These are phyloP conservation scores for Ormia ochracea DNA, from an alignment of 2,888 invertebrate species.

Conservation along the genomic window DNA sequence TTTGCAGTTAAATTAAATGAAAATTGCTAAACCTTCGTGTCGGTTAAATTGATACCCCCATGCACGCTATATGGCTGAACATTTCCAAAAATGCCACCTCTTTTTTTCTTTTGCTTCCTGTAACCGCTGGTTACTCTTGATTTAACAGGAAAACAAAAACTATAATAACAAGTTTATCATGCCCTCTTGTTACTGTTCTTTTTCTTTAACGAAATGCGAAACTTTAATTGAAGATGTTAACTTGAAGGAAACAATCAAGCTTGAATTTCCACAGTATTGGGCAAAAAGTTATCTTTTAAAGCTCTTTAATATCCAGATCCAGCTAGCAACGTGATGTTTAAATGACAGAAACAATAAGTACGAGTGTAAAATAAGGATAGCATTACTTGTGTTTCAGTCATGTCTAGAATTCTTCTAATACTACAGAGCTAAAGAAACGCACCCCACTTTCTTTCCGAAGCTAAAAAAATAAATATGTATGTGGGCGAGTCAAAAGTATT, in stretches of 20 bases:
- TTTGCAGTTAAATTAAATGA: conserved; percentile 19
- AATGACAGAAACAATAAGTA: no score
- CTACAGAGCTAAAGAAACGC: no score
- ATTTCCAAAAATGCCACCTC: conserved; percentile 33
- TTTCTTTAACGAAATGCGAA: neutral
- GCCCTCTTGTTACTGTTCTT: conserved; percentile 1
- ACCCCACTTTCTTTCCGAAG: no score
- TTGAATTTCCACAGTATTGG: neutral
- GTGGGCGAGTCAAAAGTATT: no score
- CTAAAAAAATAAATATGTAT: no score
- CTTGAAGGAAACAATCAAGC: neutral
- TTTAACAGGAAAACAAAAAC: conserved; percentile 33
- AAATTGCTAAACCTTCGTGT: conserved; percentile 46
- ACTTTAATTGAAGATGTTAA: neutral
- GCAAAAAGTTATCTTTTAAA: neutral
- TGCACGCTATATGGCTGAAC: neutral
- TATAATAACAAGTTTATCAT: conserved; percentile 12
- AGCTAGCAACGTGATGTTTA: no score
- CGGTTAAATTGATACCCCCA: neutral
- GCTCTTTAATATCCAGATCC: no score
- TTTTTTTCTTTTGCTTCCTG: neutral
- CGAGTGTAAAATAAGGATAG: no score
- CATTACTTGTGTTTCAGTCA: no score
- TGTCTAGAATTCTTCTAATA: no score
- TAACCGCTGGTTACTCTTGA: conserved; percentile 1